Evolutionary conservation across 2,888 invertebrate species (phyloP).

Genomic region (Chaitophorus viminalis): DNA sequence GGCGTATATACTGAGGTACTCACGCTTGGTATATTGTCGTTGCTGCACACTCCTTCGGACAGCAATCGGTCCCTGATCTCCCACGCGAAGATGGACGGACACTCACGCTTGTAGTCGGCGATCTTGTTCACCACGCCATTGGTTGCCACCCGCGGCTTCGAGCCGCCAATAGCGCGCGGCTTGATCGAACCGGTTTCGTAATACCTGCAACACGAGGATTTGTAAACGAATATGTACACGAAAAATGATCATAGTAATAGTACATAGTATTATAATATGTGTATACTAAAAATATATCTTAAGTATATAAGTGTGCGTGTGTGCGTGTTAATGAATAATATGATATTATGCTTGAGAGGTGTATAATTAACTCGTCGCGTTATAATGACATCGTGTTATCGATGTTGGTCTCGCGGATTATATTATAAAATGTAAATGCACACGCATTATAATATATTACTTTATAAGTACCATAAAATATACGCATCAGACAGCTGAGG

Average conservation of each 20-base stretch:
- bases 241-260: too few relatives aligned
- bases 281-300: not conserved
- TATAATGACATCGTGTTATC: not conserved
- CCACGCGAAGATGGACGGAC: constrained; percentile 98
- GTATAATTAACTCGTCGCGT: not conserved
- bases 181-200: constrained; percentile 98
- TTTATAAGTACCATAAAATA: too few relatives aligned
- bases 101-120: constrained; percentile 95
- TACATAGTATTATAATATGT: too few relatives aligned
- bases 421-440: not conserved
- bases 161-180: constrained; percentile 96
- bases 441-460: too few relatives aligned
- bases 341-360: not conserved
- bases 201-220: constrained; percentile 76
- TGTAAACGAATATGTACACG: too few relatives aligned
- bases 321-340: not conserved
- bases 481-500: too few relatives aligned
- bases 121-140: constrained; percentile 94
- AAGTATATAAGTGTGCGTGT: not conserved
- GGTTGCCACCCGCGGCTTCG: constrained; percentile 94
- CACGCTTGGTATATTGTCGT: constrained; percentile 97
- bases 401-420: not conserved
- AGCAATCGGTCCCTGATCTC: constrained; percentile 95
- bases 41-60: constrained; percentile 94
- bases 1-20: constrained; percentile 75